A percentile compares a stretch with the other conserved stretches of the same genome.
These are phyloP conservation scores for Margarornis squamiger DNA, from an alignment of 2,797 vertebrate genomes.

Conservation along the genomic window DNA sequence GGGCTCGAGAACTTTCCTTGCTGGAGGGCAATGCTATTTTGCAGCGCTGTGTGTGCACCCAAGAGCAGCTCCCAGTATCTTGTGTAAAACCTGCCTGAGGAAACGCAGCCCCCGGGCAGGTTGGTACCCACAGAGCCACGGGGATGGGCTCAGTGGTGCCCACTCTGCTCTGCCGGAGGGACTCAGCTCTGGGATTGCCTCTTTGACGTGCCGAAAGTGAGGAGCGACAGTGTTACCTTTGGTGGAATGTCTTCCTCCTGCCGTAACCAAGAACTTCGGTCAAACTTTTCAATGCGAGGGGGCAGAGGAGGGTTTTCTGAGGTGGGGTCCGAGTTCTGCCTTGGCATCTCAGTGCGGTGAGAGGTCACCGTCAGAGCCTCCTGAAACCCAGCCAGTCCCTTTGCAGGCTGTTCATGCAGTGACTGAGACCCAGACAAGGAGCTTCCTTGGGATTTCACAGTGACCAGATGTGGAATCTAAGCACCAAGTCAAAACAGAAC, in stretches of 20 bases:
- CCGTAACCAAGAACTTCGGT: constrained; percentile 96
- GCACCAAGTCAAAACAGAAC: constrained; percentile 70
- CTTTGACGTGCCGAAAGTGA: constrained; percentile 13
- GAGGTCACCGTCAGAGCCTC: constrained; percentile 89
- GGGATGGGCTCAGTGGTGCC: neutral
- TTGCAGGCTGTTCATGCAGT: constrained; percentile 92
- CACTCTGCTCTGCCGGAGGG: neutral
- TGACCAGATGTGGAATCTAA: constrained; percentile 91
- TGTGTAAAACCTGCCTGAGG: neutral
- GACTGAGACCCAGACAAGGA: constrained; percentile 97
- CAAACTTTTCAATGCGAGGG: constrained; percentile 93
- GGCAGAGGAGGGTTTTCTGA: constrained; percentile 93
- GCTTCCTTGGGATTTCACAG: constrained; percentile 93
- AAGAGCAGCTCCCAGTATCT: neutral
- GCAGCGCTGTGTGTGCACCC: neutral
- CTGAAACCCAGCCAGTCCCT: constrained; percentile 90
- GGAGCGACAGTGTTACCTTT: constrained; percentile 82
- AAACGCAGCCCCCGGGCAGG: neutral
- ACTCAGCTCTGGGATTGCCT: neutral
- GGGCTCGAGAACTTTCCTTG: constrained; percentile 17
- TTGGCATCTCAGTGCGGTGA: constrained; percentile 94
- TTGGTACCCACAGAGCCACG: fast-evolving
- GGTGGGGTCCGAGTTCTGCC: constrained; percentile 98
- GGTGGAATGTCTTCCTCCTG: constrained; percentile 97
- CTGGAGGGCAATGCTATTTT: neutral